Base-by-base conservation (phyloP, 2,888 invertebrate species). In the Trissoscelio sp. region DNA sequence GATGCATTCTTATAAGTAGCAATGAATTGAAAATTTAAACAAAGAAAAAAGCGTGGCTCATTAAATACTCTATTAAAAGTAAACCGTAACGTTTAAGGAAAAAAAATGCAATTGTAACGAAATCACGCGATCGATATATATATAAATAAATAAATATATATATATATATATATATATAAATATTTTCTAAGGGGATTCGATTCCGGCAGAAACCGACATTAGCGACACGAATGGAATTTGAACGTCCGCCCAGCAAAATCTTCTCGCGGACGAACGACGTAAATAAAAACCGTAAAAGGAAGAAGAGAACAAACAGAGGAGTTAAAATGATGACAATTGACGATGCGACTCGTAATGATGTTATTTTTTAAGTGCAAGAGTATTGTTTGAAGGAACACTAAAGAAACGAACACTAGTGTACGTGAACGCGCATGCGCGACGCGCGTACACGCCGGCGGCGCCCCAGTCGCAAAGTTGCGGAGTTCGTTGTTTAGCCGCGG, bases 291-390 rank as follows among this genome's bases (percentile, higher is more conserved):
- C n/a, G n/a, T 34, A 34, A 11, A 34, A 9, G 7, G 12, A 2
- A 44, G 0, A 18, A 44, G 20, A 44, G 9, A 9, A 18, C 4
- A 9, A 44, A 44, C 1, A 44, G 9, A 18, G 44, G 20, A 2
- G 39, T n/a, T n/a, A 1, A 37, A 57, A 37, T 20, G 9, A 57
- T 31, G 20, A 44, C 16, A 16, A 44, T 4, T 85, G 83, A 84
- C 64, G 77, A 86, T 87, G 58, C 66, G 87, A 87, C 77, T 82
- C 80, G 87, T 87, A 87, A 87, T 85, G 85, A 86, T 85, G 86
- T 87, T 88, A 88, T 89, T 90, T 89, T 89, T 86, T 88, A 89
- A 87, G 86, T 86, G 86, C 89, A 89, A n/a, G n/a, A 87, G 86
- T 87, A 88, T 86, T 80, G 84, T 87, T 86, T 85, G 81, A 67